Percentiles rank a stretch among this genome's conserved stretches.
These are phyloP conservation scores for Leptinotarsa defecta DNA, from an alignment of 1,140 invertebrate genomes.

Conservation along the genomic window DNA sequence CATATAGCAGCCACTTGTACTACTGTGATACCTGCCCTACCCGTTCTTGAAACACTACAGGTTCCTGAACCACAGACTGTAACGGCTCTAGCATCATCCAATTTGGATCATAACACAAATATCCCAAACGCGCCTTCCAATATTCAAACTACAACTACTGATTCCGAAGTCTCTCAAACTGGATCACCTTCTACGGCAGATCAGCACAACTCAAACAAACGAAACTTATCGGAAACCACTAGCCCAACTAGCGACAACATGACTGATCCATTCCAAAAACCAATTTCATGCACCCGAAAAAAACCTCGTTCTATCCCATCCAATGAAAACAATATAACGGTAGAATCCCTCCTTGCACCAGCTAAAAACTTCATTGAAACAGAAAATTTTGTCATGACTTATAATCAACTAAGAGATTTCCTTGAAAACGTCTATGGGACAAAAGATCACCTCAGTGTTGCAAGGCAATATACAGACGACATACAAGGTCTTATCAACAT, in stretches of 20 bases:
- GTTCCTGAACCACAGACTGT: neutral
- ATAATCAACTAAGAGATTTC: neutral
- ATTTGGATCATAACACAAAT: too few relatives aligned
- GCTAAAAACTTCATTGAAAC: slow-evolving; percentile 1
- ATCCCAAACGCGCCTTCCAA: too few relatives aligned
- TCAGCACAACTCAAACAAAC: neutral
- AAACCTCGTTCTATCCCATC: neutral
- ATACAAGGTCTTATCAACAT: neutral
- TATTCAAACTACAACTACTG: too few relatives aligned
- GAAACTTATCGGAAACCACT: neutral
- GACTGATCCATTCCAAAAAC: neutral
- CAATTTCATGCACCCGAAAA: slow-evolving; percentile 5
- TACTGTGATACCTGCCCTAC: neutral
- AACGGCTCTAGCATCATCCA: neutral
- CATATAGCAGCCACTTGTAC: neutral
- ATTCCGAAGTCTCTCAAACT: neutral
- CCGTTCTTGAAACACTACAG: neutral
- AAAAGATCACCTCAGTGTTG: neutral
- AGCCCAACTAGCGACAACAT: neutral
- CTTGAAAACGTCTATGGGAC: neutral
- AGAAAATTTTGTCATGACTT: neutral
- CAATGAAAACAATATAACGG: neutral
- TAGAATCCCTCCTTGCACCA: neutral
- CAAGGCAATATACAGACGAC: neutral
- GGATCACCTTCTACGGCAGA: neutral